Evolutionary conservation across 2,113 vertebrate species (phyloP).

Genomic region (Microtus oregoni): DNA sequence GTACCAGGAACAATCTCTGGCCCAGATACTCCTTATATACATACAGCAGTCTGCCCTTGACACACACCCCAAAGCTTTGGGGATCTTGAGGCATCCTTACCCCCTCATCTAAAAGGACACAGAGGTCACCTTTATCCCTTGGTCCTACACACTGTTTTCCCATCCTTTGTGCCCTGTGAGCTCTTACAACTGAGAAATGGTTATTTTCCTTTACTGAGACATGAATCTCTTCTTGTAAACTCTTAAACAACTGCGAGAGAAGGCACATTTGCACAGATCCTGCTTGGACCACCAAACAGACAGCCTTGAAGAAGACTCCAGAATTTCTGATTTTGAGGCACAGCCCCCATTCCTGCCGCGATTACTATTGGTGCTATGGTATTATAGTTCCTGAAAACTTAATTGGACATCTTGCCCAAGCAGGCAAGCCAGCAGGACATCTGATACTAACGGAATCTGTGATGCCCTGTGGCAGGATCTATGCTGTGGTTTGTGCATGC

Average conservation of each 20-base stretch:
- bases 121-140: background rate
- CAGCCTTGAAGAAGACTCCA: background rate
- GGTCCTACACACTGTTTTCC: background rate
- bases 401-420: background rate
- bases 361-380: background rate
- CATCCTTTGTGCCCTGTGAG: too few species aligned
- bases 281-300: background rate
- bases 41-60: background rate
- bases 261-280: too few species aligned
- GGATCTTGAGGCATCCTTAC: background rate
- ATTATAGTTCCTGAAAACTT: background rate
- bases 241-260: background rate
- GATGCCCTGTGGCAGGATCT: background rate
- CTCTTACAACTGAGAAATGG: rapidly evolving
- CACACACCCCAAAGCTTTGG: background rate
- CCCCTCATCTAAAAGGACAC: background rate
- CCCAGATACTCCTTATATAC: background rate
- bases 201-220: background rate
- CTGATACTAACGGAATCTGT: background rate
- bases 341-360: background rate
- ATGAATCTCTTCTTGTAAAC: background rate
- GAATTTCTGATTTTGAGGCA: background rate
- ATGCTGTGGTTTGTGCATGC: background rate
- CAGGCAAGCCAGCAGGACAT: background rate
- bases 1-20: background rate